Conservation (phyloP, 2,113 vertebrate species). For the Neofelis nebulosa region DNA sequence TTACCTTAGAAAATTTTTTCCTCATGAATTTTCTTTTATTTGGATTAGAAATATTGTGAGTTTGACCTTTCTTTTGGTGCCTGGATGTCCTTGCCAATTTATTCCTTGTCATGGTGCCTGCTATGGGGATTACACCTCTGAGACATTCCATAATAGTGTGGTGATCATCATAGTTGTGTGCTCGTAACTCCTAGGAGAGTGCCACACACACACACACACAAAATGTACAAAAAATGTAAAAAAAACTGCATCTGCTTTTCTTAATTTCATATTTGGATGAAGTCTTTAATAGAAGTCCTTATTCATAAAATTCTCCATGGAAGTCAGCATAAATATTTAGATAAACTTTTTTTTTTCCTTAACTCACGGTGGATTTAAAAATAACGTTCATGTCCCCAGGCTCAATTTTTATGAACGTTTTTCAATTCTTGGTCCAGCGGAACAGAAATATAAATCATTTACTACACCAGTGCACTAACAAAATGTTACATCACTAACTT, state of each 20-base stretch:
- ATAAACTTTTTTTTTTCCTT: background rate
- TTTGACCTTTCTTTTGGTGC: background rate
- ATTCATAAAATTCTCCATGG: background rate
- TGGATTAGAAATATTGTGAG: background rate
- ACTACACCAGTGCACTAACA: background rate
- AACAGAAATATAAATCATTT: slow-evolving; percentile 63
- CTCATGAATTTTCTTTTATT: background rate
- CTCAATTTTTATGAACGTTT: slow-evolving; percentile 67
- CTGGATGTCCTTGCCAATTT: background rate
- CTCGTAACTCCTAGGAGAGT: background rate
- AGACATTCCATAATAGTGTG: background rate
- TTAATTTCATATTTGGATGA: background rate
- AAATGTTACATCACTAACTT: slow-evolving; percentile 29
- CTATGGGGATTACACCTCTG: background rate
- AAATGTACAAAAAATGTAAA: background rate
- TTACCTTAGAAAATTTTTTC: background rate
- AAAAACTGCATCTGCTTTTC: background rate
- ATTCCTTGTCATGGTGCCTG: background rate
- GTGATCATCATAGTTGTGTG: background rate
- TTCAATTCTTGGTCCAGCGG: slow-evolving; percentile 64
- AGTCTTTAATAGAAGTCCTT: background rate
- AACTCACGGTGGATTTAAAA: background rate
- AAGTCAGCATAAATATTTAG: background rate
- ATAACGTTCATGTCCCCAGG: slow-evolving; percentile 54
- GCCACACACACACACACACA: background rate